phyloP scores from a whole-genome alignment of 2,113 vertebrate species.

The Catagonus wagneri region DNA sequence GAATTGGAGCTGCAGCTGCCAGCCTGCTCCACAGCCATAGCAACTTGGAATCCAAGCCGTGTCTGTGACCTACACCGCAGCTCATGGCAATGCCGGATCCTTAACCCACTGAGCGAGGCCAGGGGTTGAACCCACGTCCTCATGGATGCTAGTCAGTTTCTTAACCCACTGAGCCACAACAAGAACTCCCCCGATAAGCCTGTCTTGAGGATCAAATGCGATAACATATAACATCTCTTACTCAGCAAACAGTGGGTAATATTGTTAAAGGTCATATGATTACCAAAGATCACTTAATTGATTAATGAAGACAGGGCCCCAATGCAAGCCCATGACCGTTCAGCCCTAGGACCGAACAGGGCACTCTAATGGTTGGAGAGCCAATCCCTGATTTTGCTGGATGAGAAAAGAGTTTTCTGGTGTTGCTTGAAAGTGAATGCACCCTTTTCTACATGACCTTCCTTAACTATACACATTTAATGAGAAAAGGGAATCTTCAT shows the following conservation, averaged over 20 bases:
- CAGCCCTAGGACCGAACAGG: neutral
- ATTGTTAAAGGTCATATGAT: neutral
- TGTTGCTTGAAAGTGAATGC: neutral
- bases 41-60: too few relatives aligned
- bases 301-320: neutral
- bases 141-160: too few relatives aligned
- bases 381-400: neutral
- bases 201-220: neutral
- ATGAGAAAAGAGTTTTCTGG: neutral
- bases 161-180: too few relatives aligned
- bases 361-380: neutral
- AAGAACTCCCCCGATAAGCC: neutral
- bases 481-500: conserved; percentile 33
- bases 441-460: neutral
- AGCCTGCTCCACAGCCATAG: too few relatives aligned
- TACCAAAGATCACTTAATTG: neutral
- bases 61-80: too few relatives aligned
- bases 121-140: too few relatives aligned
- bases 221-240: neutral
- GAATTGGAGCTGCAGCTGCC: too few relatives aligned
- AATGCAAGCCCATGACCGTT: neutral
- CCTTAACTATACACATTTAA: conserved; percentile 46
- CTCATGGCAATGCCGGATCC: too few relatives aligned
- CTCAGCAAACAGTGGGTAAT: neutral
- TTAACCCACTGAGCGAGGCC: too few relatives aligned